Percentiles rank a stretch among this genome's conserved stretches.
phyloP scores from a whole-genome alignment of 2,797 vertebrate species.

The Spheniscus humboldti region DNA sequence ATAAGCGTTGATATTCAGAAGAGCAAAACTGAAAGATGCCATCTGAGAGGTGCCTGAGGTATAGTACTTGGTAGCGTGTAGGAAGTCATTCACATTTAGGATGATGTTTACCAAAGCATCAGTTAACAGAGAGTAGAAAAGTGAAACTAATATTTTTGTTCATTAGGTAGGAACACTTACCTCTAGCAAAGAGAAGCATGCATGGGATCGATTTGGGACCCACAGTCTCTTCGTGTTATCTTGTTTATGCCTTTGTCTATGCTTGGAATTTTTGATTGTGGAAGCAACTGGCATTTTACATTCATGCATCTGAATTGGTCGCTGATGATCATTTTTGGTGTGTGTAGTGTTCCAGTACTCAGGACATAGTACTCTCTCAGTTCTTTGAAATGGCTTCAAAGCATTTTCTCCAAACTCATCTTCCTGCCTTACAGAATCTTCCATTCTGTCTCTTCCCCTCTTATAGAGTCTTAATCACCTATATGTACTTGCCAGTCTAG shows the following conservation, averaged over 20 bases:
- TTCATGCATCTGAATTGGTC: background rate
- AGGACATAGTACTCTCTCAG: background rate
- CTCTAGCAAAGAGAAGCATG: background rate
- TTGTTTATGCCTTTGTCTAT: background rate
- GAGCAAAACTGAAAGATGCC: conserved; percentile 83
- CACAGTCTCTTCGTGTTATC: background rate
- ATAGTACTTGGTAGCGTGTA: conserved; percentile 36
- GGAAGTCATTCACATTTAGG: background rate
- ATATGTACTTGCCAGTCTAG: background rate
- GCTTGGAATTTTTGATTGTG: background rate
- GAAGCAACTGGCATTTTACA: background rate
- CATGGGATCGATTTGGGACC: background rate
- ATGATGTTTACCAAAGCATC: conserved; percentile 14
- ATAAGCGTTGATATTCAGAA: conserved; percentile 61
- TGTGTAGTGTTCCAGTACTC: background rate
- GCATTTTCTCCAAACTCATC: background rate
- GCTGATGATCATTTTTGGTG: background rate
- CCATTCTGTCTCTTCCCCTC: background rate
- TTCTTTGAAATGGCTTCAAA: background rate
- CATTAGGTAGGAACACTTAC: background rate
- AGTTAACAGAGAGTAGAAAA: background rate
- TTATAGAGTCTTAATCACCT: background rate
- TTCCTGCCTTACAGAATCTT: background rate
- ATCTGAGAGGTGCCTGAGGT: conserved; percentile 91
- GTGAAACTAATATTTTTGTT: background rate